Evolutionary conservation across 2,797 vertebrate species (phyloP).

Genomic region (Helicolenus hilgendorfi): DNA sequence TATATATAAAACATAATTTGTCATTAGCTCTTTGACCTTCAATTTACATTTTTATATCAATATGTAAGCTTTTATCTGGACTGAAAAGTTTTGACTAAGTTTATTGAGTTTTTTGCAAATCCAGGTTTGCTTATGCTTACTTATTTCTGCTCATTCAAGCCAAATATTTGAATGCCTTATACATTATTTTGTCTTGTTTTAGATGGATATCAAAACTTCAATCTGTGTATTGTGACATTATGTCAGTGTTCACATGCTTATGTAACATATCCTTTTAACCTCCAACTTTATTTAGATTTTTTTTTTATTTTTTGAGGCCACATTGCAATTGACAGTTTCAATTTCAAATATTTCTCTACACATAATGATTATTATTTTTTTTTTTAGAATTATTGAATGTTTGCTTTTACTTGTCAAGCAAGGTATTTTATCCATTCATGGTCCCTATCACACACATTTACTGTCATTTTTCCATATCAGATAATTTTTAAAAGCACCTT

Average conservation of each 20-base stretch:
- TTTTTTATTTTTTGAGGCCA: not conserved
- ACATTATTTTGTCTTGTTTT: not conserved
- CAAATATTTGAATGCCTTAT: not conserved
- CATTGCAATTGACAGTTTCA: not conserved
- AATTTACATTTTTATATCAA: not conserved
- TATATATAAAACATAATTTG: not conserved
- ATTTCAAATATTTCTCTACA: not conserved
- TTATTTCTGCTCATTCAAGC: constrained; percentile 15
- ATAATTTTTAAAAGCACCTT: not conserved
- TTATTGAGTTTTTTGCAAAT: constrained; percentile 4
- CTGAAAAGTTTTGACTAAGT: constrained; percentile 25
- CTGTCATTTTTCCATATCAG: not conserved
- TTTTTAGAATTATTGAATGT: not conserved
- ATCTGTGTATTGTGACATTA: constrained; percentile 4
- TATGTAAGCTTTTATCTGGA: constrained; percentile 28
- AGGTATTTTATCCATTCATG: not conserved
- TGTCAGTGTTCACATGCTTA: constrained; percentile 25
- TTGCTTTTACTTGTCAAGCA: not conserved
- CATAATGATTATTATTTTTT: not conserved
- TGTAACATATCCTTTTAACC: constrained; percentile 8
- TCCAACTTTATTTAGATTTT: not conserved
- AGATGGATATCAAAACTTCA: not conserved
- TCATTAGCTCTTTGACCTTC: not conserved
- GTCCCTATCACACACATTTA: not conserved
- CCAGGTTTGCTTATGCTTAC: not conserved